Evolutionary conservation across 2,888 invertebrate species (phyloP).

Genomic region (Podabrus alpinus): DNA sequence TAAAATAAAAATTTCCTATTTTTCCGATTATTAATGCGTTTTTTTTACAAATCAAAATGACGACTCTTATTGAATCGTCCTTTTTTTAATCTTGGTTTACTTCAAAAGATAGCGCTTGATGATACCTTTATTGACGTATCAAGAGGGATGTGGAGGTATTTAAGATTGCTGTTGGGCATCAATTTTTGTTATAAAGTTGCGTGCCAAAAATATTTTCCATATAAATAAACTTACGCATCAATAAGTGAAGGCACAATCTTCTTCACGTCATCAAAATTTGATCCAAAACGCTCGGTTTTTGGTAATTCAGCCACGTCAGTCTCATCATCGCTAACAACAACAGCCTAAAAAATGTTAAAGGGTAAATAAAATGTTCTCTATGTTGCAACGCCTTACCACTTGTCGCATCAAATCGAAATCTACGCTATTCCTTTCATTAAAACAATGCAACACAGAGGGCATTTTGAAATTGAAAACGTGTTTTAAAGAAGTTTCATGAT

Average conservation of each 20-base stretch:
- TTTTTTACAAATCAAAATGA: too few relatives aligned
- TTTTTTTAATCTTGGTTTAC: too few relatives aligned
- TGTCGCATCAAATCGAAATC: constrained; percentile 54
- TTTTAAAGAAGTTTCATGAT: constrained; percentile 24
- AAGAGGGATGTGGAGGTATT: too few relatives aligned
- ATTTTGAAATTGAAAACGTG: constrained; percentile 51
- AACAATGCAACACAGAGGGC: constrained; percentile 57
- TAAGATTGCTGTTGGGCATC: background rate
- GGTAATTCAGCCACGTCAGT: constrained; percentile 12
- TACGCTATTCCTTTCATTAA: constrained; percentile 43
- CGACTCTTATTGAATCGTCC: too few relatives aligned
- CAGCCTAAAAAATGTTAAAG: constrained; percentile 43
- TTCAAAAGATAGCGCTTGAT: too few relatives aligned
- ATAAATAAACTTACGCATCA: background rate
- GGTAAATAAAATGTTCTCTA: background rate
- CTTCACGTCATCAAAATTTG: constrained; percentile 29
- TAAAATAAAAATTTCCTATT: too few relatives aligned
- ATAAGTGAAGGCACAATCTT: constrained; percentile 5
- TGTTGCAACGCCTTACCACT: constrained; percentile 50
- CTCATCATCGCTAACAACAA: constrained; percentile 50
- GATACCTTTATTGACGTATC: too few relatives aligned
- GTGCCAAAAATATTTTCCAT: too few relatives aligned
- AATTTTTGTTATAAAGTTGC: too few relatives aligned
- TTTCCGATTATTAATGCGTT: too few relatives aligned
- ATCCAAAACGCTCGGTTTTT: constrained; percentile 31